phyloP scores from a whole-genome alignment of 2,888 invertebrate species.

The Callinectes sapidus region DNA sequence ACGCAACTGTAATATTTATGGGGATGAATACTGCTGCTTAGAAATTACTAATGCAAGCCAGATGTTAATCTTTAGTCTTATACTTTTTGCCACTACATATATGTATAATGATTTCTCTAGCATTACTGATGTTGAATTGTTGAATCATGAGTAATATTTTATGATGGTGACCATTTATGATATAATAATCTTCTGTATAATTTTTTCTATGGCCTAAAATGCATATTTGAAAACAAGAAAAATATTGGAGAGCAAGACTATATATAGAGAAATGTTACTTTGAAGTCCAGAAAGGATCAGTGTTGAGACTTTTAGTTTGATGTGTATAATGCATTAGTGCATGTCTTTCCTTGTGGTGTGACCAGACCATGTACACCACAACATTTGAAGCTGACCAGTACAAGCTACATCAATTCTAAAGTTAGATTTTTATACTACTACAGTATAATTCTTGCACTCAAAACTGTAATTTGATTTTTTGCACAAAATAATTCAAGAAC shows the following conservation, averaged over 20 bases:
- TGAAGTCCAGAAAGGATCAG: neutral
- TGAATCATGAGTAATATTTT: neutral
- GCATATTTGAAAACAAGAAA: neutral
- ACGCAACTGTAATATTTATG: neutral
- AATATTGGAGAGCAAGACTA: neutral
- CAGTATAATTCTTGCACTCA: constrained; percentile 32
- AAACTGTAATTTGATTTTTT: constrained; percentile 20
- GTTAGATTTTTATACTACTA: constrained; percentile 33
- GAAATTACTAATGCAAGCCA: neutral
- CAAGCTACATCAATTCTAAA: constrained; percentile 33
- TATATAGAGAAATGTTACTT: neutral
- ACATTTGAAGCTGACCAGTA: constrained; percentile 30
- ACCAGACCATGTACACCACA: neutral
- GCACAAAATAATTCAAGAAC: constrained; percentile 40
- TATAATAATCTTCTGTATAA: neutral
- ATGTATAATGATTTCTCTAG: neutral
- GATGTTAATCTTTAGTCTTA: neutral
- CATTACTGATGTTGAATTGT: constrained; percentile 8
- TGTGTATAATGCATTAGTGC: constrained; percentile 18
- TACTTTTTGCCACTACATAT: neutral
- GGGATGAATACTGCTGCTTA: neutral
- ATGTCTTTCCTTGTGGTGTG: constrained; percentile 32
- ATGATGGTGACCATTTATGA: constrained; percentile 8
- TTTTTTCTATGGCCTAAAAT: neutral
- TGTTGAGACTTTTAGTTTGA: neutral